Conservation (phyloP, 2,113 vertebrate genomes). For the Microcebus ravelobensis region DNA sequence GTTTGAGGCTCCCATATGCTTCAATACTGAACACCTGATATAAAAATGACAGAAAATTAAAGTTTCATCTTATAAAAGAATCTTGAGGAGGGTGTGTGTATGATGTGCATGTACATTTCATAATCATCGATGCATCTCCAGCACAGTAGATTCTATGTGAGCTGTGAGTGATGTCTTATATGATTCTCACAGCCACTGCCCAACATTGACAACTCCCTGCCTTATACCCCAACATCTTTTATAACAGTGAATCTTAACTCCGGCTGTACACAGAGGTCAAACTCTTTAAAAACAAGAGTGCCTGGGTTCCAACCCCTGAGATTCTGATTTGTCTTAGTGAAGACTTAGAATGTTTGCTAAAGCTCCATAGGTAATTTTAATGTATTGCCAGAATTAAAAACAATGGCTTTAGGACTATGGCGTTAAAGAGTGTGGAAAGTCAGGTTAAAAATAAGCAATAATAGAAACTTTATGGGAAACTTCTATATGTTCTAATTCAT, state of each 20-base stretch:
- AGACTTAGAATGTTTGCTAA: background rate
- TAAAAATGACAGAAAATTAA: background rate
- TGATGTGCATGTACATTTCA: background rate
- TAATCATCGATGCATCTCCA: background rate
- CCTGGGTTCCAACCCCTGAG: background rate
- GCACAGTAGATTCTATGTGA: background rate
- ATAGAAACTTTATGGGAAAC: background rate
- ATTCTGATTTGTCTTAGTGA: background rate
- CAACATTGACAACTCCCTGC: background rate
- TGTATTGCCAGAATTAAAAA: background rate
- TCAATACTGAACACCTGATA: background rate
- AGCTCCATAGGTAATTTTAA: background rate
- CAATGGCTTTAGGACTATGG: background rate
- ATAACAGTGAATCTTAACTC: background rate
- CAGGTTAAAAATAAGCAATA: background rate
- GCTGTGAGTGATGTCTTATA: background rate
- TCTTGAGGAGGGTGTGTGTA: background rate
- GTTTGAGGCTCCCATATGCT: background rate
- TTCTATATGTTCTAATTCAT: background rate
- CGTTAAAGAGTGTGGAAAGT: background rate
- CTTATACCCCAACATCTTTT: background rate
- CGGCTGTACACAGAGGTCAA: background rate
- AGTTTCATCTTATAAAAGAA: background rate
- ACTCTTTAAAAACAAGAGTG: background rate
- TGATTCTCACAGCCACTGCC: background rate